Percentiles rank a stretch among this genome's conserved stretches.
These are phyloP conservation scores for Salvator merianae DNA, from an alignment of 2,113 vertebrate genomes.

Conservation along the genomic window DNA sequence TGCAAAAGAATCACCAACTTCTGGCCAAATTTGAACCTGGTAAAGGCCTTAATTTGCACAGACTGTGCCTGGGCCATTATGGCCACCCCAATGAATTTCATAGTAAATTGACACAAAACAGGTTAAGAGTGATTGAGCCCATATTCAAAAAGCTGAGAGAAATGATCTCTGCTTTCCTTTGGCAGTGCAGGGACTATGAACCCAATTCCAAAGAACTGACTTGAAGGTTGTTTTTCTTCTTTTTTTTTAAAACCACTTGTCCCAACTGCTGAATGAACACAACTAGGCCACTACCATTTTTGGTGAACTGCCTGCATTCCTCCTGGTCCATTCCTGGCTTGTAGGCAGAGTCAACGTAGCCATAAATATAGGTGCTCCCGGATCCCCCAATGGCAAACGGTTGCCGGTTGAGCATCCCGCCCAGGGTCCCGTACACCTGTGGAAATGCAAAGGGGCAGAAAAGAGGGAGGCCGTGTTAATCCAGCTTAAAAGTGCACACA, in stretches of 20 bases:
- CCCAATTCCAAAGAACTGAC: neutral
- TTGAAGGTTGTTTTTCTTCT: neutral
- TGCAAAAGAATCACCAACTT: no score
- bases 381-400: constrained; percentile 86
- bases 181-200: neutral
- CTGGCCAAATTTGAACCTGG: no score
- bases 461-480: no score
- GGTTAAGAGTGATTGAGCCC: no score
- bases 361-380: constrained; percentile 84
- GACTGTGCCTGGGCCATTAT: no score
- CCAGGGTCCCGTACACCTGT: constrained; percentile 84
- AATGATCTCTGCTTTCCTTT: no score
- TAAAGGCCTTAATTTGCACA: no score
- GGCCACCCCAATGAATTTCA: no score
- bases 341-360: constrained; percentile 85
- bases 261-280: neutral
- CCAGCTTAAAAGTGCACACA: no score
- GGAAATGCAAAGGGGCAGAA: neutral
- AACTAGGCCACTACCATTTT: constrained; percentile 69
- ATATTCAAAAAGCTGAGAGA: no score
- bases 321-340: constrained; percentile 75
- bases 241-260: no score
- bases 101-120: no score
- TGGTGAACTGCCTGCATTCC: constrained; percentile 81
- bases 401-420: constrained; percentile 80